Percentiles rank a stretch among this genome's conserved stretches.
Evolutionary conservation across 1,140 invertebrate genomes (phyloP).

Genomic region (Himalopsyche phryganea): DNA sequence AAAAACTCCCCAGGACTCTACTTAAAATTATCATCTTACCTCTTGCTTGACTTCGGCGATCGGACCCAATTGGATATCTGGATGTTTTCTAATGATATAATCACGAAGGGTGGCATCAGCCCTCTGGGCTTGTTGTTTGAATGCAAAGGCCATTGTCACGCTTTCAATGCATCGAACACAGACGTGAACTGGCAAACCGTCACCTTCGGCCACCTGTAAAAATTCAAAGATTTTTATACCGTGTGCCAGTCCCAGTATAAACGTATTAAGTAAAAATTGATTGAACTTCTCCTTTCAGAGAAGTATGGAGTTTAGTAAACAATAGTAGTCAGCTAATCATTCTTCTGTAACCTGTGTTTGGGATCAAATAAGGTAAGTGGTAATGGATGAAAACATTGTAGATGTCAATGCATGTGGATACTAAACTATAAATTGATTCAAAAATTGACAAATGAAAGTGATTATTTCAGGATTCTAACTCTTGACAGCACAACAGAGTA

Average conservation of each 20-base stretch:
- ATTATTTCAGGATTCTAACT: too few relatives aligned
- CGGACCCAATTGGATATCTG: background rate
- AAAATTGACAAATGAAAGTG: too few relatives aligned
- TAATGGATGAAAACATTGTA: constrained; percentile 1
- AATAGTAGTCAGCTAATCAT: background rate
- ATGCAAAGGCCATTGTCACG: constrained; percentile 3
- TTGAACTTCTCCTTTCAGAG: too few relatives aligned
- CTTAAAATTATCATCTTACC: background rate
- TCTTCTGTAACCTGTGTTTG: background rate
- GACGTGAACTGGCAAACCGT: constrained; percentile 10
- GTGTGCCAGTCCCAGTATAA: background rate
- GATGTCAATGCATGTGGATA: too few relatives aligned
- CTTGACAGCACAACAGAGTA: too few relatives aligned
- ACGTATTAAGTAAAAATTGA: background rate
- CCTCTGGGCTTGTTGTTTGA: constrained; percentile 16
- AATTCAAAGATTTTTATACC: background rate
- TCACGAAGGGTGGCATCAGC: constrained; percentile 17
- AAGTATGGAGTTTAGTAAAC: background rate
- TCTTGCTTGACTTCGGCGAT: background rate
- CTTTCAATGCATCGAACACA: constrained; percentile 9
- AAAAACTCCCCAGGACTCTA: too few relatives aligned
- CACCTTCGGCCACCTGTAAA: constrained; percentile 14
- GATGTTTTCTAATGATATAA: constrained; percentile 19
- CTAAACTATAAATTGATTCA: too few relatives aligned
- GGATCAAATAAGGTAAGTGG: too few relatives aligned